Percentiles rank a stretch among this genome's conserved stretches.
Conservation (phyloP, 2,113 vertebrate genomes). For the Nothoprocta pentlandii region DNA sequence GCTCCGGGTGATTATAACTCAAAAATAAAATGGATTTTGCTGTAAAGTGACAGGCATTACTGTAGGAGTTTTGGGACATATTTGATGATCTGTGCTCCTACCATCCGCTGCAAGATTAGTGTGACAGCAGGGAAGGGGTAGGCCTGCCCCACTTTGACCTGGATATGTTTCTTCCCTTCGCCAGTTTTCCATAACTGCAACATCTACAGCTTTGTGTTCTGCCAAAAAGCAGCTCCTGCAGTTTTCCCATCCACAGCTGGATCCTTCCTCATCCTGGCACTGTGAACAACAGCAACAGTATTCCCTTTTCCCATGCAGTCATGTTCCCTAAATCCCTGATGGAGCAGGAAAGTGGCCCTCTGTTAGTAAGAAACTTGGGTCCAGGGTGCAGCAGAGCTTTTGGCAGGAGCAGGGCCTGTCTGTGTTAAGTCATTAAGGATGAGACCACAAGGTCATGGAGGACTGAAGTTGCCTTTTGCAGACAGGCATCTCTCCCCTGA, state of each 20-base stretch:
- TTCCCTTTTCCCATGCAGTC: accelerated
- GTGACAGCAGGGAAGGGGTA: not conserved
- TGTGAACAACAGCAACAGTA: not conserved
- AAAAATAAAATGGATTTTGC: not conserved
- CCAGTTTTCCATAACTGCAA: not conserved
- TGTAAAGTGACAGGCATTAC: not conserved
- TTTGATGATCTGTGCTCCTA: not conserved
- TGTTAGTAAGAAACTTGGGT: not conserved
- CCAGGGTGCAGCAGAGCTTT: not conserved
- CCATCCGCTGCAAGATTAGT: not conserved
- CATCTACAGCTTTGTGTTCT: not conserved
- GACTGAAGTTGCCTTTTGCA: not conserved
- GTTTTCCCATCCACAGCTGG: not conserved
- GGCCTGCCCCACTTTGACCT: not conserved
- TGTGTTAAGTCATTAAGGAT: not conserved
- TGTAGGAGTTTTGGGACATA: too few relatives aligned
- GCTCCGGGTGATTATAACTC: not conserved
- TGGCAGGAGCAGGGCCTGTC: not conserved
- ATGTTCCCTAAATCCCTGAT: not conserved
- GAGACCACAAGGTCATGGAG: accelerated
- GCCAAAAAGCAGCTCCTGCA: not conserved
- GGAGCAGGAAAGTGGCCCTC: not conserved
- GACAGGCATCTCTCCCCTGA: not conserved
- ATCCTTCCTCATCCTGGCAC: not conserved
- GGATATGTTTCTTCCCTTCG: too few relatives aligned